Percentiles rank a stretch among this genome's conserved stretches.
Conservation (phyloP, 1,140 invertebrate species). For the Triops longicaudatus region DNA sequence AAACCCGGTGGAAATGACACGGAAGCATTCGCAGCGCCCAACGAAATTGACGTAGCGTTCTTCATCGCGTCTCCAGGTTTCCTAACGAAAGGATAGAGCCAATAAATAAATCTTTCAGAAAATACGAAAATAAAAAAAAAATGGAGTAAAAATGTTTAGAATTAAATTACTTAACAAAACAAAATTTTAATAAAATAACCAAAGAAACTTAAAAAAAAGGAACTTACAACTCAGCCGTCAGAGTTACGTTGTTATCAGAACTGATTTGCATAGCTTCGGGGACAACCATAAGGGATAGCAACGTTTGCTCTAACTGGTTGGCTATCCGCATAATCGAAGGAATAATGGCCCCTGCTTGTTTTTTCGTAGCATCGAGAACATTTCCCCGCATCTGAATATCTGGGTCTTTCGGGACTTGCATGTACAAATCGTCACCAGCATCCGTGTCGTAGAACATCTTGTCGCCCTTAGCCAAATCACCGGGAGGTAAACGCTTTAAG, state of each 20-base stretch:
- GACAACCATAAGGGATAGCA: constrained; percentile 11
- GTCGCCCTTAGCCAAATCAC: background rate
- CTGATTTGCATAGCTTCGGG: background rate
- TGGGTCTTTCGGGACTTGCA: constrained; percentile 20
- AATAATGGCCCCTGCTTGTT: constrained; percentile 14
- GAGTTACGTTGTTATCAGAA: background rate
- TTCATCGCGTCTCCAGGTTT: background rate
- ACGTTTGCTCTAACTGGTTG: background rate
- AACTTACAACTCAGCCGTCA: constrained; percentile 17
- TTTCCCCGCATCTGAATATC: constrained; percentile 15
- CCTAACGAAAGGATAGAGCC: too few species aligned
- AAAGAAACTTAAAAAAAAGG: background rate
- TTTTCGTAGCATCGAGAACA: constrained; percentile 17
- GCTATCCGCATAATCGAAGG: background rate
- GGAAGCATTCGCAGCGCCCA: background rate
- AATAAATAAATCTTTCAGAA: too few species aligned
- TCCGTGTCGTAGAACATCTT: constrained; percentile 25
- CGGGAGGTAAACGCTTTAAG: constrained; percentile 13
- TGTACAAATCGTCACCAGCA: constrained; percentile 25
- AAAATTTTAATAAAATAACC: too few species aligned
- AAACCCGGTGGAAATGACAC: constrained; percentile 18
- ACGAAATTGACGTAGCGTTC: background rate
- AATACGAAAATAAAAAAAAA: too few species aligned
- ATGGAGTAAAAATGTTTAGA: too few species aligned
- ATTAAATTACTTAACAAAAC: too few species aligned